These are phyloP conservation scores for Drosophila guanche DNA, from an alignment of 1,140 invertebrate species.

Conservation along the genomic window DNA sequence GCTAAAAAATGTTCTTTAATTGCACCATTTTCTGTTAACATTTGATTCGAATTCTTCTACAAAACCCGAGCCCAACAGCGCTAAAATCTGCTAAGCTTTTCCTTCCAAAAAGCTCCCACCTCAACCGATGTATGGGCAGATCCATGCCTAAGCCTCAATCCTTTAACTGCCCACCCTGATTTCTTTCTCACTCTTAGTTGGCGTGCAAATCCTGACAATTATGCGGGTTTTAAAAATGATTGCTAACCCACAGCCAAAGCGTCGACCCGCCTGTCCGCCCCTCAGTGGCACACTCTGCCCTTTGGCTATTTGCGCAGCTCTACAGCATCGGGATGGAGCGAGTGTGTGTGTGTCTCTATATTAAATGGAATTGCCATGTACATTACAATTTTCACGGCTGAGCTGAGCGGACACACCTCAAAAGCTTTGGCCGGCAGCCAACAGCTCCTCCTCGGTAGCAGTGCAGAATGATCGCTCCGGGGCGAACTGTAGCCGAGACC, in stretches of 20 bases:
- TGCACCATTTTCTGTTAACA: too few relatives aligned
- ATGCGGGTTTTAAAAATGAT: constrained; percentile 79
- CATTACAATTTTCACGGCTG: constrained; percentile 76
- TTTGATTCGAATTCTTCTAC: too few relatives aligned
- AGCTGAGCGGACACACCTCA: constrained; percentile 75
- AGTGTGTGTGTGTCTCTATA: constrained; percentile 37
- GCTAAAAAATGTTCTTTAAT: too few relatives aligned
- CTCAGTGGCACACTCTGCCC: constrained; percentile 30
- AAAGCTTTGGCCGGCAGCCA: too few relatives aligned
- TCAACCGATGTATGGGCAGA: too few relatives aligned
- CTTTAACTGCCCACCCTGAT: constrained; percentile 16
- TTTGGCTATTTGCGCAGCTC: constrained; percentile 75
- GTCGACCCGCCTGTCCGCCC: constrained; percentile 1
- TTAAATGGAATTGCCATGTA: constrained; percentile 74
- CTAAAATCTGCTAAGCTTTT: too few relatives aligned
- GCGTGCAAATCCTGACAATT: constrained; percentile 80
- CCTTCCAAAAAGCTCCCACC: too few relatives aligned
- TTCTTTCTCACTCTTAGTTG: constrained; percentile 29
- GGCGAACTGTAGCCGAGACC: constrained; percentile 42
- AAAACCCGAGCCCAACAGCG: too few relatives aligned
- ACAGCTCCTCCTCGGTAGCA: constrained; percentile 10
- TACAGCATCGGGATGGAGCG: constrained; percentile 45
- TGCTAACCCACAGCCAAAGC: constrained; percentile 51
- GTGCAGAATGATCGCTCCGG: constrained; percentile 37
- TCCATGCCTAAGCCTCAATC: constrained; percentile 23